Evolutionary conservation across 2,797 vertebrate species (phyloP).

Genomic region (Lagorchestes hirsutus): DNA sequence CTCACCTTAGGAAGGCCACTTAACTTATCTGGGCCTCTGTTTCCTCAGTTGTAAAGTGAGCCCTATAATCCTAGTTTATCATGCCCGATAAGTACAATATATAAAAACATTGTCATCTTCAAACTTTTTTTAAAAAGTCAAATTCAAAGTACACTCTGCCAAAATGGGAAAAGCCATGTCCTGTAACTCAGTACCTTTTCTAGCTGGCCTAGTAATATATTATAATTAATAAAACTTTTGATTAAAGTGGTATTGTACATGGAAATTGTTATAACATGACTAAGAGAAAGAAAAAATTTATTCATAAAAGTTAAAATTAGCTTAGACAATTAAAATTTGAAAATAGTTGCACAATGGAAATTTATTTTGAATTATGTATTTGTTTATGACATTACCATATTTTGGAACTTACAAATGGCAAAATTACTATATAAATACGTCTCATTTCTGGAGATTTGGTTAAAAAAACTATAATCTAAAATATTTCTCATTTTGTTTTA

Average conservation of each 20-base stretch:
- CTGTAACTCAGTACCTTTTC: background rate
- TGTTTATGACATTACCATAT: conserved; percentile 24
- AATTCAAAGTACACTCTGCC: background rate
- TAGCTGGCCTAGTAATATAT: background rate
- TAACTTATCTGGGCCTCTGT: background rate
- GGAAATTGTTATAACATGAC: background rate
- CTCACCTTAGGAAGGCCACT: background rate
- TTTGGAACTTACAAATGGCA: conserved; percentile 42
- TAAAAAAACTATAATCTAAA: conserved; percentile 77
- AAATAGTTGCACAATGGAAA: background rate
- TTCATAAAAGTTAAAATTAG: background rate
- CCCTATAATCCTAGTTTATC: background rate
- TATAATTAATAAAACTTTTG: background rate
- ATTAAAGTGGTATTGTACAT: background rate
- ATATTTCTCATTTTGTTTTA: conserved; percentile 87
- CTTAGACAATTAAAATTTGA: background rate
- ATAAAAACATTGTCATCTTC: background rate
- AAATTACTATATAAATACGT: conserved; percentile 37
- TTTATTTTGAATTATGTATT: background rate
- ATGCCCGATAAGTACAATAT: background rate
- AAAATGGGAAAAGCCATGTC: background rate
- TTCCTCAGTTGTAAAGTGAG: background rate
- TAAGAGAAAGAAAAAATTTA: background rate
- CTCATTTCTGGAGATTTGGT: conserved; percentile 40
- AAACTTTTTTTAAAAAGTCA: background rate